These are phyloP conservation scores for Syrphus vitripennis DNA, from an alignment of 2,888 invertebrate species.

Conservation along the genomic window DNA sequence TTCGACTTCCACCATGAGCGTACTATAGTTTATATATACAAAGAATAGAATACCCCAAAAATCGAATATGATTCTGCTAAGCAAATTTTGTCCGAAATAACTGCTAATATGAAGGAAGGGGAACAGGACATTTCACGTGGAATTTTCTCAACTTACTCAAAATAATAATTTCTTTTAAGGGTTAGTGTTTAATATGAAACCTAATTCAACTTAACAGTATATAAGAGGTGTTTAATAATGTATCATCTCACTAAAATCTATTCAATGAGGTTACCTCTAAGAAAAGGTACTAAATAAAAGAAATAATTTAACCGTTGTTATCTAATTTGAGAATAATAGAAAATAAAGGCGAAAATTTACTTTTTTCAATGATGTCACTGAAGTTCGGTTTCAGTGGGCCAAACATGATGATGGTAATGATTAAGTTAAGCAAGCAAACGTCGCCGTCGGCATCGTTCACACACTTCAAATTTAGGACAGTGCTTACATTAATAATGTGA, in stretches of 20 bases:
- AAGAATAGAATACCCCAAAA: too few species aligned
- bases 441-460: constrained; percentile 47
- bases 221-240: background rate
- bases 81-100: too few species aligned
- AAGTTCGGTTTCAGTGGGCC: constrained; percentile 28
- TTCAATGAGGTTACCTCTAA: constrained; percentile 25
- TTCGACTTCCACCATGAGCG: too few species aligned
- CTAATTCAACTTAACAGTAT: background rate
- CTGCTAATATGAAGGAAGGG: too few species aligned
- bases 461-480: constrained; percentile 63
- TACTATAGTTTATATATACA: too few species aligned
- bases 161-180: too few species aligned
- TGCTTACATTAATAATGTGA: constrained; percentile 70
- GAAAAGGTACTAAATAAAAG: constrained; percentile 57
- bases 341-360: constrained; percentile 71
- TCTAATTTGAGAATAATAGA: constrained; percentile 68
- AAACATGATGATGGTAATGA: constrained; percentile 42
- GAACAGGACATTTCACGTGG: too few species aligned
- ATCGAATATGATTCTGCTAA: too few species aligned
- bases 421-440: constrained; percentile 52
- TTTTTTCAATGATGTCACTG: constrained; percentile 70
- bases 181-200: background rate
- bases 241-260: background rate
- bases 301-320: constrained; percentile 70
- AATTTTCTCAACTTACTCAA: too few species aligned